Conservation (phyloP, 2,888 invertebrate genomes). For the Allolobophora icterica region DNA sequence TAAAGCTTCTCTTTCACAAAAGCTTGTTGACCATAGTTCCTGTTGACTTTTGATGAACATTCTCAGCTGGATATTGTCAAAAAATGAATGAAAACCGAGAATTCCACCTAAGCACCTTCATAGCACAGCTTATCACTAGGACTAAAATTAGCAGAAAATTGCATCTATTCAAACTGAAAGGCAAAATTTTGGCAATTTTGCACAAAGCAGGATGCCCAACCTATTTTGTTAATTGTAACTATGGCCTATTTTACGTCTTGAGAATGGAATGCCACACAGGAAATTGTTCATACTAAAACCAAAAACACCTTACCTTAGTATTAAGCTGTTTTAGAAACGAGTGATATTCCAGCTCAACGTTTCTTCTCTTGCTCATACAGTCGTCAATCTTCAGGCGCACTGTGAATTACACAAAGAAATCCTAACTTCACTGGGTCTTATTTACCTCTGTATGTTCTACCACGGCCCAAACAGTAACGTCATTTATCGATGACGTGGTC, state of each 20-base stretch:
- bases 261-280: too few relatives aligned
- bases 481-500: too few relatives aligned
- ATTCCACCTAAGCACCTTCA: too few relatives aligned
- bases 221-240: not conserved
- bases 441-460: not conserved
- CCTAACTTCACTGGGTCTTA: not conserved
- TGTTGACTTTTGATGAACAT: too few relatives aligned
- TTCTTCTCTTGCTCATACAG: not conserved
- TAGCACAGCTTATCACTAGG: too few relatives aligned
- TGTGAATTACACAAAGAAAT: not conserved
- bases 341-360: not conserved
- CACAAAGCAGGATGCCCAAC: not conserved
- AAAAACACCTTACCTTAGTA: not conserved
- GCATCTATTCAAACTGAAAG: not conserved
- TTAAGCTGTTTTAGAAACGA: not conserved
- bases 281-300: too few relatives aligned
- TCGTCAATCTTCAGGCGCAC: not conserved
- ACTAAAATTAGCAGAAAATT: too few relatives aligned
- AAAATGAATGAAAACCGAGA: not conserved
- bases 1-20: too few relatives aligned
- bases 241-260: not conserved
- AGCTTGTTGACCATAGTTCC: too few relatives aligned
- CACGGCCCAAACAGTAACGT: not conserved
- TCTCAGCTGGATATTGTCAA: not conserved
- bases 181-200: not conserved